phyloP scores from a whole-genome alignment of 2,888 invertebrate species.

The Lithophane semibrunnea region DNA sequence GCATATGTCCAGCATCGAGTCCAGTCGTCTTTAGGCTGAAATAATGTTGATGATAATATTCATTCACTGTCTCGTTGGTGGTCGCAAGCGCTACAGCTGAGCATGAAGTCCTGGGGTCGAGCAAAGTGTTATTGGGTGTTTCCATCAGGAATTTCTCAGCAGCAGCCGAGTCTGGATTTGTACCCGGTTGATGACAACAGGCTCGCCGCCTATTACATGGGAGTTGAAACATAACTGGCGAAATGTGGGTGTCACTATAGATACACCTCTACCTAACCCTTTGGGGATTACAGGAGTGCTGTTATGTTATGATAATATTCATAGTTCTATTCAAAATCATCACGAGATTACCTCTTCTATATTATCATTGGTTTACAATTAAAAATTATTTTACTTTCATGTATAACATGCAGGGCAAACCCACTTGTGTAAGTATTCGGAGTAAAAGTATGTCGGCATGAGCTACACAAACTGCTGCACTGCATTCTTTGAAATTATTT shows the following conservation, averaged over 20 bases:
- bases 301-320: neutral
- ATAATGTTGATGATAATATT: neutral
- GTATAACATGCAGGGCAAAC: conserved; percentile 84
- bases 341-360: neutral
- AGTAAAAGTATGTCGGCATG: conserved; percentile 58
- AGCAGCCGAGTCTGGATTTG: no score
- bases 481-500: conserved; percentile 16
- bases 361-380: conserved; percentile 36
- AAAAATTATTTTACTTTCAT: conserved; percentile 79
- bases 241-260: neutral
- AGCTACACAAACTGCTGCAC: conserved; percentile 18
- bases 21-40: neutral
- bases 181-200: neutral
- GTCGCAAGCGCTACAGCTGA: no score
- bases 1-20: neutral
- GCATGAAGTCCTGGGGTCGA: no score
- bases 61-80: no score
- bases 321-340: neutral
- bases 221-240: neutral
- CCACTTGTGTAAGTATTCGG: conserved; percentile 84
- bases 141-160: no score
- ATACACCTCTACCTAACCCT: neutral
- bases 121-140: no score
- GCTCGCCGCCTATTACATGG: neutral
- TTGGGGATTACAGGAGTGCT: neutral